These are phyloP conservation scores for Falco berigora DNA, from an alignment of 2,797 vertebrate genomes.

Conservation along the genomic window DNA sequence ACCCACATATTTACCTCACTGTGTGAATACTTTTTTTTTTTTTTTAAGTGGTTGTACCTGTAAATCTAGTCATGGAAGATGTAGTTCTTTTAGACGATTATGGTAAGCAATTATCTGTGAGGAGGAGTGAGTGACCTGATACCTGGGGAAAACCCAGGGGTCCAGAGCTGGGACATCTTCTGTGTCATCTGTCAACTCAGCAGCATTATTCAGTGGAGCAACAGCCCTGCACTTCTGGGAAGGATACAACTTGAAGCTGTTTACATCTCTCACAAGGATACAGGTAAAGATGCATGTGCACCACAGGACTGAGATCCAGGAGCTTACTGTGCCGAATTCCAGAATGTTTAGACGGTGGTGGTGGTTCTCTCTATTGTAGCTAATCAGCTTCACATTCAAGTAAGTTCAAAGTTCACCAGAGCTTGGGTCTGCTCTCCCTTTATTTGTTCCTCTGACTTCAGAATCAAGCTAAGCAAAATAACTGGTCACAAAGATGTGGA, in stretches of 20 bases:
- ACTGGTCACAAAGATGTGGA: background rate
- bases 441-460: constrained; percentile 32
- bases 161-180: background rate
- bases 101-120: constrained; percentile 1
- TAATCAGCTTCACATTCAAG: constrained; percentile 17
- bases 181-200: background rate
- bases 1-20: constrained; percentile 31
- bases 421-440: background rate
- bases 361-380: background rate
- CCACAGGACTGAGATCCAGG: background rate
- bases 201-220: background rate
- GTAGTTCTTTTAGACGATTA: background rate
- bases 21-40: constrained; percentile 2
- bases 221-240: background rate
- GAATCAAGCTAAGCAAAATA: background rate
- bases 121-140: background rate
- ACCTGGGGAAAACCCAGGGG: constrained; percentile 25
- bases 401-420: constrained; percentile 39
- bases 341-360: background rate
- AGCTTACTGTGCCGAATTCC: background rate
- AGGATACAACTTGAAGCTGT: background rate
- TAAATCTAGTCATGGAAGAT: constrained; percentile 41
- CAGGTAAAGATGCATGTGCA: background rate
- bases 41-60: constrained; percentile 49
- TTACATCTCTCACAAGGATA: background rate